Base-by-base conservation (phyloP, 2,888 invertebrate genomes). In the Aleiodes testaceus region DNA sequence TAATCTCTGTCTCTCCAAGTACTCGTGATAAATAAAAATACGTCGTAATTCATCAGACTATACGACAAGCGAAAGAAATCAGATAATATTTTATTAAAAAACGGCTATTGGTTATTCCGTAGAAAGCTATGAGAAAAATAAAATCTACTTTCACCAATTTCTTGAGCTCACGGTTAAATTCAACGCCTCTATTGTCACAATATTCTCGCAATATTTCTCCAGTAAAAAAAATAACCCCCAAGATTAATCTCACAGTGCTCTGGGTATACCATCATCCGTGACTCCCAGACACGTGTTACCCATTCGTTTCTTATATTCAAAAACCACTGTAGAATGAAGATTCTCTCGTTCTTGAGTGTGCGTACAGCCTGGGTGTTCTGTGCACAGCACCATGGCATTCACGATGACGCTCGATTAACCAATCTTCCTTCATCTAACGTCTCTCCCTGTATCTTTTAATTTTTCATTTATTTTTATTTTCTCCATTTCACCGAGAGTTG, bases 221-320 rank as follows among this genome's bases (percentile, higher is more conserved):
- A 26, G 49, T 3, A 45, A 18, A 61, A 52, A n/a, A 64, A 69
- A 64, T 53, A 52, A 12, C 16, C 26, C 6, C 18, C 12, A 49
- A 45, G 3, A 64, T 59, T 50, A 61, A 66, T 66, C 65, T 75
- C 75, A 73, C 71, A 67, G 72, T 74, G 73, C 22, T 72, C 70
- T 73, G 73, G 74, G 73, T 74, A 70, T 74, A 64, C 74, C 69
- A 73, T 65, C 69, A 70, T 73, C 66, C 67, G 73, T 66, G 72
- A 69, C 70, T 75, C 52, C 22, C 70, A 63, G 77, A 80, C 80
- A 80, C 67, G 74, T 80, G 80, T 77, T 80, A 70, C 52, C 73
- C 80, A 80, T 79, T 77, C 75, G 64, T 5, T 52, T 20, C 52
- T 52, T 20, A 52, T 52, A 52, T 20, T 20, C 52, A 12, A 36